Base-by-base conservation (phyloP, 2,888 invertebrate species). In the Amphimallon solstitiale region DNA sequence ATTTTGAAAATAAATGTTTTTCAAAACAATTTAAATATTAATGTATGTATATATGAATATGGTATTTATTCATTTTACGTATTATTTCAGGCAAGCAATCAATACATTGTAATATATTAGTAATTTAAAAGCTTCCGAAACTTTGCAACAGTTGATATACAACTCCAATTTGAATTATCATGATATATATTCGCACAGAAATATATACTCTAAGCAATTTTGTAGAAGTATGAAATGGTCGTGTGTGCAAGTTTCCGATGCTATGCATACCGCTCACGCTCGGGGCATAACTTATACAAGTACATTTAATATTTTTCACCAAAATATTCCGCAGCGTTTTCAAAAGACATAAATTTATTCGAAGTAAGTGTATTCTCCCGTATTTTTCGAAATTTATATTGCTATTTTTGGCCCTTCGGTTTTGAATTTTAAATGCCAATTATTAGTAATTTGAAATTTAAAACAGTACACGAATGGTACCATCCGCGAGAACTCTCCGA, bases 391-490 rank as follows among this genome's bases (percentile, higher is more conserved):
- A 48, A 48, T 48, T 48, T 48, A 48, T 21, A n/a, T 48, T 2
- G 15, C 17, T 9, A 23, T 48, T 48, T 46, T 37, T 15, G 52
- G 10, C 35, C 2, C 9, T 9, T 35, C 37, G 7, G 35, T 19
- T 34, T 37, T 52, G 52, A 52, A 17, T 52, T 35, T 37, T 37
- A 37, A 52, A 37, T 15, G 15, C 1, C 37, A 52, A 37, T 52
- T 52, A 37, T 52, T 52, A 35, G 15, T 52, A 52, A 52, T 52
- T 52, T 35, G 52, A 52, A 52, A 52, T 52, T 52, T 52, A 52
- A 52, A 52, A 37, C 10, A 52, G 37, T 9, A 7, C 37, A 17
- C 43, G 17, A 4, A 43, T 2, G 2, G 1, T 43, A 7, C 15
- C 17, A 37, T 35, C 3, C 4, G 35, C 49, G n/a, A 5, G 2